Evolutionary conservation across 2,888 invertebrate species (phyloP), one percentile per base, ranked within the genome.

Genomic region (Lordiphosa andalusiaca): DNA sequence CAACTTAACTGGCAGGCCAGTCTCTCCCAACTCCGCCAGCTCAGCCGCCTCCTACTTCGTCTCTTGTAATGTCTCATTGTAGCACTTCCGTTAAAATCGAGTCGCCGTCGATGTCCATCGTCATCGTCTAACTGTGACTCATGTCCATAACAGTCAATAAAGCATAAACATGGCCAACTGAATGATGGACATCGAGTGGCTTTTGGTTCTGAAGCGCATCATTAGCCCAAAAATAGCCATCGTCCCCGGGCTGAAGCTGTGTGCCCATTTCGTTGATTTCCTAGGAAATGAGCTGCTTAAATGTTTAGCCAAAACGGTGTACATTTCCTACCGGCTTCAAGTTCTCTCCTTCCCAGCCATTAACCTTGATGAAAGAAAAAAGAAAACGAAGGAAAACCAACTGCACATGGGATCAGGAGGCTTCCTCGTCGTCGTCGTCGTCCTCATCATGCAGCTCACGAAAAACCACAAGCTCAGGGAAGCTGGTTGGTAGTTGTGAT

Each of bases 91-190:
- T 78, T 77, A 77, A 77, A 74, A 70, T 64, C 75, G 75, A 78
- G 65, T 70, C 55, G 67, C 56, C 52, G 68, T 58, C 53, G 53
- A 58, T 42, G 59, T 57, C 53, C 54, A 50, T 58, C 48, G 55
- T 55, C 61, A 55, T 73, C 71, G 61, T 69, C 68, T 84, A 76
- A 84, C 82, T 78, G 84, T 76, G 83, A 80, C 84, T 82, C 84
- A 74, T 82, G 82, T 82, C 82, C 85, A 84, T 82, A 84, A 83
- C 78, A 76, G 76, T 81, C 84, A 84, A 84, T 84, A 84, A 82
- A 81, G 44, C 84, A 85, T 85, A 85, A 84, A 80, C 84, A 72
- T 78, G 72, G 74, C 63, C 68, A 76, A 74, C 83, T 80, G 84
- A 85, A 81, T 84, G 83, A 84, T 84, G 78, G 83, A 84, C 83